Evolutionary conservation across 2,888 invertebrate genomes (phyloP), one percentile per base, ranked within the genome.

Genomic region (Macroteleia sp.): DNA sequence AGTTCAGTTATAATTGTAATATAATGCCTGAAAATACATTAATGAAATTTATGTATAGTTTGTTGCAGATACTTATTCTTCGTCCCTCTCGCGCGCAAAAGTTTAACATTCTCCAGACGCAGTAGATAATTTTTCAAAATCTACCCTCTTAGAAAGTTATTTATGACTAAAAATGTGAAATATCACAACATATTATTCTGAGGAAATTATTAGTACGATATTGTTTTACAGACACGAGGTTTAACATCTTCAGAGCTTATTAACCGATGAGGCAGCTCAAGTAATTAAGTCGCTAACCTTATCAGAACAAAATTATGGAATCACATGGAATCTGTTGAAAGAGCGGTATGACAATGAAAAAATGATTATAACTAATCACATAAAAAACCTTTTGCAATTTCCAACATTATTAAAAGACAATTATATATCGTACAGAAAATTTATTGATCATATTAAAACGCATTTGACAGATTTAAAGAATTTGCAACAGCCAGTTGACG

Each of bases 341-440:
- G 36, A 36, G 4, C 25, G 44, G 16, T 48, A 48, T 14, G 48
- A 28, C 2, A 30, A 48, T 30, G 25, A 48, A 30, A 48, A 28
- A 17, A 16, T 48, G n/a, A 48, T 48, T 2, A 48, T 48, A 30
- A n/a, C 30, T 9, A 41, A 28, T 0, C 66, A 52, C 22, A 12
- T 66, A 14, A 54, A 42, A 54, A 41, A 20, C 0, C 22, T 66
- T 2, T 34, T 54, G 14, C 41, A 66, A 4, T 5, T 66, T 10
- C 16, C 54, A 19, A 2, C 12, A 12, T n/a, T 66, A 3, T 20
- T 16, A 3, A 66, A 36, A 54, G 19, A 14, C 4, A 54, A 20
- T 20, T 16, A 19, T 30, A 8, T 20, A 6, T 8, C 16, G 10
- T 14, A 52, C 0, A 17, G 64, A 25, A 12, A 9, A 6, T 14